These are phyloP conservation scores for Panonychus citri DNA, from an alignment of 1,140 invertebrate species.

Conservation along the genomic window DNA sequence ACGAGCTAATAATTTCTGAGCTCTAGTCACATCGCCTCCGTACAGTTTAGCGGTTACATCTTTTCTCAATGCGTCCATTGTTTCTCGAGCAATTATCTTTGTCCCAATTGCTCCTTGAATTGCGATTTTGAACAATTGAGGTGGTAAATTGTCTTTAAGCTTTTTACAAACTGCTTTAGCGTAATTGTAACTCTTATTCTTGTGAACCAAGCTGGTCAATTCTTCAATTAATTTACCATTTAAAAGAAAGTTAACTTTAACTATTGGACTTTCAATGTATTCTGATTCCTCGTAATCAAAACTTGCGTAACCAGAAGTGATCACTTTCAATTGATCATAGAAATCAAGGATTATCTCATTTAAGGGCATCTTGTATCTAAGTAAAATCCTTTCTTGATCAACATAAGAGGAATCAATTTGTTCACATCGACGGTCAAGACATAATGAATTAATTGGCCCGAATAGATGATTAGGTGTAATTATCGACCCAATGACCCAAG, in stretches of 20 bases:
- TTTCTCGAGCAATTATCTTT: conserved; percentile 64
- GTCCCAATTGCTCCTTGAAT: conserved; percentile 63
- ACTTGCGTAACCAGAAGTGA: conserved; percentile 80
- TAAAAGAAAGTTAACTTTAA: conserved; percentile 50
- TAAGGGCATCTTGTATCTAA: conserved; percentile 62
- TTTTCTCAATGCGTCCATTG: conserved; percentile 61
- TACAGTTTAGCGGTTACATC: conserved; percentile 86
- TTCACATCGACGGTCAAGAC: conserved; percentile 44
- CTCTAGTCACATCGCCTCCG: conserved; percentile 69
- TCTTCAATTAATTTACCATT: conserved; percentile 67
- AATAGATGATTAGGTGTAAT: conserved; percentile 45
- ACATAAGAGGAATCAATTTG: conserved; percentile 48
- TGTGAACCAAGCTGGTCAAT: conserved; percentile 57
- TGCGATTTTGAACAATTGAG: conserved; percentile 58
- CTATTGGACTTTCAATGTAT: conserved; percentile 42
- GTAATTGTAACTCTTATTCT: conserved; percentile 34
- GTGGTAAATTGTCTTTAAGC: conserved; percentile 66
- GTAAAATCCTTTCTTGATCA: conserved; percentile 51
- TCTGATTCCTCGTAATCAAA: conserved; percentile 90
- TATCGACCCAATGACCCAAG: conserved; percentile 65
- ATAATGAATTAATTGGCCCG: conserved; percentile 22
- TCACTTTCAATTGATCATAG: conserved; percentile 67
- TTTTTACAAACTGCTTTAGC: conserved; percentile 46
- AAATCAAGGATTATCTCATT: conserved; percentile 87
- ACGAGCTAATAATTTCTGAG: conserved; percentile 61